Conservation (phyloP, 1,140 invertebrate genomes). For the Dendroctonus valens region DNA sequence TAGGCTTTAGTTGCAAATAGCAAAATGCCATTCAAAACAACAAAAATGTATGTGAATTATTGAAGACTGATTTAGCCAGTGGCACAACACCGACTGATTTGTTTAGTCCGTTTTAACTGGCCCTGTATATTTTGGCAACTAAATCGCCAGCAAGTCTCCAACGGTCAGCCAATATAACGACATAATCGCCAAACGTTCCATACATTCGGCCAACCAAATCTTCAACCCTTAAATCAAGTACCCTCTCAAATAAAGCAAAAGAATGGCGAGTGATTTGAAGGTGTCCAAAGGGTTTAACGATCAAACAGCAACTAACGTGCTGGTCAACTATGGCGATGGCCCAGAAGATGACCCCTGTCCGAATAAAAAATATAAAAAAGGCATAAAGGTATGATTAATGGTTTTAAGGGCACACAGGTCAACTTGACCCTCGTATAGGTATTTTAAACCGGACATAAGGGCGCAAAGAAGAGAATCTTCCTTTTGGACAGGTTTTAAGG, state of each 20-base stretch:
- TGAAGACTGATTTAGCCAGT: no score
- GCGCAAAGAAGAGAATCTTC: slow-evolving; percentile 17
- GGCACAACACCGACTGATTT: background rate
- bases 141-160: slow-evolving; percentile 32
- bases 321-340: slow-evolving; percentile 27
- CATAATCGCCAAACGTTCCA: slow-evolving; percentile 31
- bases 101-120: background rate
- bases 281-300: background rate
- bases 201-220: slow-evolving; percentile 14
- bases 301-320: background rate
- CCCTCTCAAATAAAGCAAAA: background rate
- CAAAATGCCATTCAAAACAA: no score
- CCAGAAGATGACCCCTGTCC: slow-evolving; percentile 30
- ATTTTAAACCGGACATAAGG: slow-evolving; percentile 28
- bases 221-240: background rate
- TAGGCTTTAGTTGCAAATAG: no score
- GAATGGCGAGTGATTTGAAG: background rate
- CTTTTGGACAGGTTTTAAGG: slow-evolving; percentile 32
- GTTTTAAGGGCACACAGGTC: slow-evolving; percentile 31
- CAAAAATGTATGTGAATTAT: no score
- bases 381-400: slow-evolving; percentile 36
- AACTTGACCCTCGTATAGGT: slow-evolving; percentile 23
- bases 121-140: slow-evolving; percentile 28
- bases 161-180: slow-evolving; percentile 34
- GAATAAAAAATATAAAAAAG: slow-evolving; percentile 29